Evolutionary conservation across 2,113 vertebrate species (phyloP), one percentile per base, ranked within the genome.

Genomic region (Caranx melampygus): DNA sequence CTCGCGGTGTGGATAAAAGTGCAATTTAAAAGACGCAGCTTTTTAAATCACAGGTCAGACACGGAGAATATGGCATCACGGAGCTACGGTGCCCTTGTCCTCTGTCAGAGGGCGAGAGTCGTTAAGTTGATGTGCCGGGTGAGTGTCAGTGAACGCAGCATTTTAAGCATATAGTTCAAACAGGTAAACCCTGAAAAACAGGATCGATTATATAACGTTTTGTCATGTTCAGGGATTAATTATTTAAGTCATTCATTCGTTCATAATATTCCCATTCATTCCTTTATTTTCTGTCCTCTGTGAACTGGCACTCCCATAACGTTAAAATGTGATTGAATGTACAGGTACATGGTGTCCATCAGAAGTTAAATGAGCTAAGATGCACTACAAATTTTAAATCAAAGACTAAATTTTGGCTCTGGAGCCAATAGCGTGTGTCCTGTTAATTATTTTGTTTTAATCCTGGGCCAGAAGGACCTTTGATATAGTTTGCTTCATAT

Each of bases 41-140:
- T 68, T 26, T 66, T 13, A 12, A 77, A 54, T 11, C 26, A 5
- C 10, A 0, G 3, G 3, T 9, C 3, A 15, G 6, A 35, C 0
- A 1, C 13, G 3, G 13, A 34, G n/a, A 6, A 44, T 0, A 94
- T 93, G 93, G 72, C 88, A 2, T 72, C 70, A 7, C 51, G 58
- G 37, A 81, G 58, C 7, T 87, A 71, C 34, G 10, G 57, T 4
- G 87, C 63, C 0, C 72, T 81, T 69, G 37, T 86, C 16, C 49
- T 91, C 9, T 86, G 80, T 15, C 87, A 75, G 58, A 85, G 72
- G 63, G 62, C 44, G 16, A 21, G 31, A 44, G 20, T 45, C 2
- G 18, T 82, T 33, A 91, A 44, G 67, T 51, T 61, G 21, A 49
- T 55, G 51, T 70, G 37, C 67, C 85, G 90, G 87, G 94, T 94